phyloP scores from a whole-genome alignment of 2,888 invertebrate species.

The Cloeon dipterum region DNA sequence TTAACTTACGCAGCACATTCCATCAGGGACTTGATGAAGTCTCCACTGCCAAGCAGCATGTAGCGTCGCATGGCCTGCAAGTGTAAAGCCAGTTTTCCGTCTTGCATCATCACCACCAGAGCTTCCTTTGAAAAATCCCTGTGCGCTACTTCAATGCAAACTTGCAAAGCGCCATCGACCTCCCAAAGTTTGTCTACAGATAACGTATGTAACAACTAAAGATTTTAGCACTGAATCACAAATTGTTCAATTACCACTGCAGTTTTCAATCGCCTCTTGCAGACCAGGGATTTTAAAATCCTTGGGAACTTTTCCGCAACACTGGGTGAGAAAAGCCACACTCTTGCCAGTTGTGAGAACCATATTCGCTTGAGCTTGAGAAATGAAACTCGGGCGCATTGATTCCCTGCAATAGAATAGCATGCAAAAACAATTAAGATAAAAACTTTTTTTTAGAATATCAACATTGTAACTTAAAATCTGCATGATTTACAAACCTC shows the following conservation, averaged over 20 bases:
- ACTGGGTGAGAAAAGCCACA: slow-evolving; percentile 89
- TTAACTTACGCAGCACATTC: slow-evolving; percentile 60
- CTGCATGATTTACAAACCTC: slow-evolving; percentile 23
- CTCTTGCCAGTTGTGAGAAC: slow-evolving; percentile 88
- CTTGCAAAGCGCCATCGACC: slow-evolving; percentile 50
- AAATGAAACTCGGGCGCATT: slow-evolving; percentile 85
- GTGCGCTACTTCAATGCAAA: slow-evolving; percentile 64
- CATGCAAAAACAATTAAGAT: no score
- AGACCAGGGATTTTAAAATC: background rate
- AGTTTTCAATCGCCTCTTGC: background rate
- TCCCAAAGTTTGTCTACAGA: slow-evolving; percentile 40
- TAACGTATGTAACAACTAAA: slow-evolving; percentile 17
- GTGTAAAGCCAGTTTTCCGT: slow-evolving; percentile 77
- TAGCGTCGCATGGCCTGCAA: slow-evolving; percentile 76
- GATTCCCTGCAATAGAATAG: slow-evolving; percentile 34
- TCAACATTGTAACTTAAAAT: background rate
- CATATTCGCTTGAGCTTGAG: slow-evolving; percentile 60
- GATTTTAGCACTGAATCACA: slow-evolving; percentile 3
- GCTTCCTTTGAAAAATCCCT: slow-evolving; percentile 68
- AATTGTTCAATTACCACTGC: slow-evolving; percentile 1
- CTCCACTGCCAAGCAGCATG: slow-evolving; percentile 82
- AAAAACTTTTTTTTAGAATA: background rate
- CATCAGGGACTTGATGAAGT: slow-evolving; percentile 85
- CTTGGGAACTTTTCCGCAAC: background rate
- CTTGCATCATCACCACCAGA: slow-evolving; percentile 61